Percentiles rank a stretch among this genome's conserved stretches.
These are phyloP conservation scores for Centropus unirufus DNA, from an alignment of 2,113 vertebrate species.

Conservation along the genomic window DNA sequence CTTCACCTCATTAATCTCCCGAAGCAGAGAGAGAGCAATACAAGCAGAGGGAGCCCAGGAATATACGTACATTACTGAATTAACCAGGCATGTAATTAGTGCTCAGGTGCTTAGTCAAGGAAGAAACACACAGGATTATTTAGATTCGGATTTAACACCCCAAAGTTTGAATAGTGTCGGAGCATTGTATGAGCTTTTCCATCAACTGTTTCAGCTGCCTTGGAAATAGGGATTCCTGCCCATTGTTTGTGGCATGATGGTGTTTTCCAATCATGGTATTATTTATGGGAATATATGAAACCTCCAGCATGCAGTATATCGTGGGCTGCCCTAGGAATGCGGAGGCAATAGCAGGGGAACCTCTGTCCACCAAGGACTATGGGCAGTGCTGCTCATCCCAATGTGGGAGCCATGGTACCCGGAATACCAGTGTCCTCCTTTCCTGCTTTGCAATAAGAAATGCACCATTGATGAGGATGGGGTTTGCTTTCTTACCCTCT, in stretches of 20 bases:
- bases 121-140: slow-evolving; percentile 65
- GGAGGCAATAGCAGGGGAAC: neutral
- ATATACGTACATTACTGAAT: slow-evolving; percentile 75
- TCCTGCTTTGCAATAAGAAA: neutral
- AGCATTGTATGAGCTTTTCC: neutral
- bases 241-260: accelerated
- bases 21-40: slow-evolving; percentile 67
- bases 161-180: slow-evolving; percentile 41
- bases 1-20: slow-evolving; percentile 78
- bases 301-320: neutral
- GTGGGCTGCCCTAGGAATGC: neutral
- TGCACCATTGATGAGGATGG: accelerated
- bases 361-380: accelerated
- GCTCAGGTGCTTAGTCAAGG: slow-evolving; percentile 75
- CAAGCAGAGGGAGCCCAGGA: slow-evolving; percentile 56
- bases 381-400: neutral
- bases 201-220: neutral
- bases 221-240: neutral
- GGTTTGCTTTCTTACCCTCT: neutral
- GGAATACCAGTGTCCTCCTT: neutral
- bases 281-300: slow-evolving; percentile 1
- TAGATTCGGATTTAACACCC: slow-evolving; percentile 68
- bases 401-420: accelerated
- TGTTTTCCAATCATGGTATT: neutral
- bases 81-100: slow-evolving; percentile 85